Evolutionary conservation across 2,113 vertebrate species (phyloP).

Genomic region (Lathamus discolor): DNA sequence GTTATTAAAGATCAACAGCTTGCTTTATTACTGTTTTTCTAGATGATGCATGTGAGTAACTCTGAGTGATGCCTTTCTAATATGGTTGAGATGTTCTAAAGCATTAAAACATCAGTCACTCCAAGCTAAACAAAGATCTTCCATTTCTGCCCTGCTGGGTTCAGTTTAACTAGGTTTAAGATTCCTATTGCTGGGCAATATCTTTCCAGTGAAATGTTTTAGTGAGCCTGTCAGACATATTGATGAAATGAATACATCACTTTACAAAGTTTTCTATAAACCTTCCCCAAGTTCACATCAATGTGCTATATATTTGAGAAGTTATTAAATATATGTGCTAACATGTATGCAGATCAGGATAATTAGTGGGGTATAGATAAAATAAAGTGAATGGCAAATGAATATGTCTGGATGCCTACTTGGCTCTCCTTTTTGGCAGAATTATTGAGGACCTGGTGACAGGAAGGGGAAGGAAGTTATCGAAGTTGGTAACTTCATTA

Average conservation of each 20-base stretch:
- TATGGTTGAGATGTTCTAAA: neutral
- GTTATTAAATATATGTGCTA: neutral
- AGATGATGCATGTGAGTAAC: neutral
- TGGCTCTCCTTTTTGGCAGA: neutral
- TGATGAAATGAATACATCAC: neutral
- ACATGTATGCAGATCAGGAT: neutral
- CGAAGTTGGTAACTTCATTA: neutral
- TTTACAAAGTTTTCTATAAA: neutral
- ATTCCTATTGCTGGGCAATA: neutral
- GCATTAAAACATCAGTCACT: neutral
- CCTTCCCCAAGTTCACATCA: neutral
- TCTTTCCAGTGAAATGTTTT: neutral
- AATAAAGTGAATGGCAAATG: neutral
- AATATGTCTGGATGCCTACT: neutral
- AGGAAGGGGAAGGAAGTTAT: neutral
- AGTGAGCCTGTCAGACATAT: neutral
- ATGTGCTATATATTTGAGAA: neutral
- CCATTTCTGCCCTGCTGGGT: neutral
- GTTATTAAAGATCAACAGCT: neutral
- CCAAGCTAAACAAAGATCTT: neutral
- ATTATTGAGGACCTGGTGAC: neutral
- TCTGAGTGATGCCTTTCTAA: neutral
- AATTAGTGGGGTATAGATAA: neutral
- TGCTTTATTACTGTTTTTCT: neutral
- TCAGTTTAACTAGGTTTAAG: neutral